Evolutionary conservation across 2,888 invertebrate species (phyloP).

Genomic region (Acronicta alni): DNA sequence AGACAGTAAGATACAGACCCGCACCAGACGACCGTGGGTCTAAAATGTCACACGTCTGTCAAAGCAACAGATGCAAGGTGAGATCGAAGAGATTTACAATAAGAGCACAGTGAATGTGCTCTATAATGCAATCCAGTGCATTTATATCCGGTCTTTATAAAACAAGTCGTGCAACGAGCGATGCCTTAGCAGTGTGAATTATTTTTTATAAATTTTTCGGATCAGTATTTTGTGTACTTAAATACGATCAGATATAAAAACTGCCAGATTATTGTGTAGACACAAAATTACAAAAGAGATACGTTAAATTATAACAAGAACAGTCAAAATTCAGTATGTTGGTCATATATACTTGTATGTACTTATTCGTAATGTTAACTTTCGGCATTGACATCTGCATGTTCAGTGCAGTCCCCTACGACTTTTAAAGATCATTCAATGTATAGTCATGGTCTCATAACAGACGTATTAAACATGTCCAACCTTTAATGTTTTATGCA

Average conservation of each 20-base stretch:
- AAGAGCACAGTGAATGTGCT: conserved; percentile 2
- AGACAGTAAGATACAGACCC: conserved; percentile 17
- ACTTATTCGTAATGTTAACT: conserved; percentile 27
- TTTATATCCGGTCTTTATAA: conserved; percentile 18
- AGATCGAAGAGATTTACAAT: conserved; percentile 29
- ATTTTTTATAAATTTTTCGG: neutral
- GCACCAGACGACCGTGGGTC: conserved; percentile 69
- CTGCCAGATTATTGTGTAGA: no score
- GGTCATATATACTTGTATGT: neutral
- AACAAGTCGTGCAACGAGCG: neutral
- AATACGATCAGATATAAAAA: no score
- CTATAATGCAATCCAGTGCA: conserved; percentile 12
- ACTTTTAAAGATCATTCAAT: conserved; percentile 48
- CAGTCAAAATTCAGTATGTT: neutral
- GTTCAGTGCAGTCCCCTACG: conserved; percentile 7
- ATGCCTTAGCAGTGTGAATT: neutral
- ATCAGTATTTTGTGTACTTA: no score
- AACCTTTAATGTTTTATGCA: conserved; percentile 50
- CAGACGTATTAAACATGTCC: conserved; percentile 28
- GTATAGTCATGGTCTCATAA: conserved; percentile 39
- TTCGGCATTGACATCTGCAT: conserved; percentile 14
- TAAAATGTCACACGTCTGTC: conserved; percentile 61
- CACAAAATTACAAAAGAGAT: no score
- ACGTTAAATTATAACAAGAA: no score
- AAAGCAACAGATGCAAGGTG: conserved; percentile 22